Evolutionary conservation across 2,888 invertebrate genomes (phyloP).

Genomic region (Drosophila acutilabella): DNA sequence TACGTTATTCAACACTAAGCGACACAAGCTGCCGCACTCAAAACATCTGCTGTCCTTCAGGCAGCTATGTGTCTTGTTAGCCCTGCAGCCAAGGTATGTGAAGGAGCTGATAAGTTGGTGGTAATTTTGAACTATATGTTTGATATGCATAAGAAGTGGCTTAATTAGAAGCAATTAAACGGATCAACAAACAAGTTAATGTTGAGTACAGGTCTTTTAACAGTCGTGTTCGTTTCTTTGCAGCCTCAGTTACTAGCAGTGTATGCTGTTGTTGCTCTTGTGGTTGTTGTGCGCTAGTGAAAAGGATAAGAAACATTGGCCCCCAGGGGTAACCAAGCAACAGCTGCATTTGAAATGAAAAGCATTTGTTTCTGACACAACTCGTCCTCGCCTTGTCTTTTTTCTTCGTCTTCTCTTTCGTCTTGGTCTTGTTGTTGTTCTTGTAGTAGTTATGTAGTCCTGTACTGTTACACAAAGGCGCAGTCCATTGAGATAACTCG

Average conservation of each 20-base stretch:
- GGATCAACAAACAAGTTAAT: too few relatives aligned
- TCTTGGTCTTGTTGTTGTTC: neutral
- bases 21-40: slow-evolving; percentile 56
- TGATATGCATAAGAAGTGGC: neutral
- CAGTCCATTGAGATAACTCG: slow-evolving; percentile 70
- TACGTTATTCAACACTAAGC: slow-evolving; percentile 65
- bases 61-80: slow-evolving; percentile 42
- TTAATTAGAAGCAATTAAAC: neutral
- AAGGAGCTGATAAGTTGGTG: neutral
- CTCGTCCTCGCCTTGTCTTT: slow-evolving; percentile 59
- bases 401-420: neutral
- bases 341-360: slow-evolving; percentile 80
- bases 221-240: neutral
- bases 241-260: slow-evolving; percentile 1
- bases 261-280: slow-evolving; percentile 14
- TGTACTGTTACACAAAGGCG: slow-evolving; percentile 39
- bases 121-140: neutral
- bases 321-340: slow-evolving; percentile 67
- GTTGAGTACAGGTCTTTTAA: neutral
- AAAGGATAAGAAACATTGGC: slow-evolving; percentile 61
- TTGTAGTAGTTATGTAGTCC: slow-evolving; percentile 10
- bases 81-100: neutral
- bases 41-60: slow-evolving; percentile 72
- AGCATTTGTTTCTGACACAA: slow-evolving; percentile 83
- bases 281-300: slow-evolving; percentile 30